phyloP scores from a whole-genome alignment of 1,140 invertebrate species.

The Megathymus violae region DNA sequence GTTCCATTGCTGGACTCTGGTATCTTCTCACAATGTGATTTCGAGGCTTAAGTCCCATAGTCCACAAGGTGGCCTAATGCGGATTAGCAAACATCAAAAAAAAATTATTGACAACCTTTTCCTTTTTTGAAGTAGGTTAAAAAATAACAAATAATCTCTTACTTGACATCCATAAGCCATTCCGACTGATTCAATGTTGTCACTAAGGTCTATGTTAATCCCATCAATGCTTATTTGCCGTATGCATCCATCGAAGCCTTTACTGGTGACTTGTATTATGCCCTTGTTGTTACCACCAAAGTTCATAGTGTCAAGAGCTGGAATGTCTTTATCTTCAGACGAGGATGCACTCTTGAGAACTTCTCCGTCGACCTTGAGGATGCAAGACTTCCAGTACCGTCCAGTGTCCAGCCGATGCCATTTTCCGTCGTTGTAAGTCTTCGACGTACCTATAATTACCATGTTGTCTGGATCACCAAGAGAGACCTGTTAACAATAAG shows the following conservation, averaged over 20 bases:
- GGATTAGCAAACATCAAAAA: too few species aligned
- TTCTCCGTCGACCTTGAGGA: conserved; percentile 88
- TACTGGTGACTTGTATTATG: conserved; percentile 86
- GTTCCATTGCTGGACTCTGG: too few species aligned
- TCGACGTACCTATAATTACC: conserved; percentile 83
- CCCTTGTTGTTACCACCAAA: conserved; percentile 94
- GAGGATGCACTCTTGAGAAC: conserved; percentile 65
- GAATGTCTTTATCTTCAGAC: conserved; percentile 79
- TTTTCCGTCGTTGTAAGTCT: conserved; percentile 91
- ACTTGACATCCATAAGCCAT: conserved; percentile 95
- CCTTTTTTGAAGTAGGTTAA: too few species aligned
- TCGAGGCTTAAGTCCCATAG: too few species aligned
- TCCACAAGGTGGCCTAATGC: too few species aligned
- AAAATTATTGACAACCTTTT: too few species aligned
- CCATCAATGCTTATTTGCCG: conserved; percentile 91
- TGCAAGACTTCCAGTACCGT: conserved; percentile 86
- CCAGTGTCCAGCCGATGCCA: conserved; percentile 92
- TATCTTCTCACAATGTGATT: too few species aligned
- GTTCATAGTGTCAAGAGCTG: conserved; percentile 88
- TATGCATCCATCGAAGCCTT: conserved; percentile 97
- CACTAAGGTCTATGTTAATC: conserved; percentile 90
- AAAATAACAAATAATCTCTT: conserved; percentile 40
- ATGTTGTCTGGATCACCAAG: conserved; percentile 78
- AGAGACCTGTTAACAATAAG: conserved; percentile 50
- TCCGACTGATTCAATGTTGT: conserved; percentile 90